Evolutionary conservation across 2,888 invertebrate species (phyloP), one percentile per base, ranked within the genome.

Genomic region (Tricholauxania praeusta): DNA sequence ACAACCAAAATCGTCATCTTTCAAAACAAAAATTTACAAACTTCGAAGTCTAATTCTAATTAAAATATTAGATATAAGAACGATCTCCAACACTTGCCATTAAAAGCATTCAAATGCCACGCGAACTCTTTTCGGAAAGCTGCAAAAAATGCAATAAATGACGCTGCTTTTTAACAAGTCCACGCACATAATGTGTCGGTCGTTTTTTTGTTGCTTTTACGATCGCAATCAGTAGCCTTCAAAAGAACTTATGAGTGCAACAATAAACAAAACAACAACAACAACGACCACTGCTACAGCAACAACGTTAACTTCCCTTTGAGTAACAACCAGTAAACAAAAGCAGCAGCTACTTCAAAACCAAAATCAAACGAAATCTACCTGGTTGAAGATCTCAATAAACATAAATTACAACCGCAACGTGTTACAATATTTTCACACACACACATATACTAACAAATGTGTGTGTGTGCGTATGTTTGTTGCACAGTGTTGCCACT

Each of bases 261-360:
- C 59, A 66, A n/a, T 57, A 74, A 62, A 59, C 68, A 66, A 70
- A 52, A 63, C 70, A 65, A 66, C 62, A 71, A 47, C 60, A 73
- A 68, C 55, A 73, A 71, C 72, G 65, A 39, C 49, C 19, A 65
- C 71, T 69, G 60, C 69, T 76, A 67, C 59, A 64, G 52, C 57
- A 71, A 55, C 52, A 12, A 69, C 62, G 52, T 39, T 48, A 15
- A 32, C 51, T 28, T 48, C 28, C 15, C 19, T 8, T 19, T 48
- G 3, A 68, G 49, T 71, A 65, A 52, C 64, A 51, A 49, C 59
- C 59, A 60, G 19, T 52, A n/a, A 32, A 8, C 6, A 65, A 32
- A 52, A 5, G 32, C n/a, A 52, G 48, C 39, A 53, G 19, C 39
- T 2, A 19, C 39, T 19, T 19, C 17, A 4, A 17, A 53, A 39